Evolutionary conservation across 2,888 invertebrate genomes (phyloP), one percentile per base, ranked within the genome.

Genomic region (Philereme transversata): DNA sequence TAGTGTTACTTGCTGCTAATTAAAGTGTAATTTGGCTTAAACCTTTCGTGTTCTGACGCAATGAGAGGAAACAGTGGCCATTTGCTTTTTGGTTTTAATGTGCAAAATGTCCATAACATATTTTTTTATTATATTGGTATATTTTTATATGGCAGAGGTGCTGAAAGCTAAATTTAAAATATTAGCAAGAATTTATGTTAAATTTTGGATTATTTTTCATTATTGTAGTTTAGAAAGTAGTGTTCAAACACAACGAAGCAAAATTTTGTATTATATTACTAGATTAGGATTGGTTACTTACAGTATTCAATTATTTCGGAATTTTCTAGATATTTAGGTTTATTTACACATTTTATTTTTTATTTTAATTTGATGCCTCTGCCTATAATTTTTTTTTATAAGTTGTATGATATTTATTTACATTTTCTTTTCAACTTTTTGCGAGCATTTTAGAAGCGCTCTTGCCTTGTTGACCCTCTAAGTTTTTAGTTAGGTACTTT

Each of bases 241-340:
- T 83, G 81, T 85, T 86, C 82, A 81, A 84, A 84, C 80, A 85
- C 87, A 89, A 90, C 87, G 86, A 89, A 79, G 79, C 79, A 72
- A 69, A 77, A 73, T 40, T 40, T 40, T 40, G 40, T 40, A 40
- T 38, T 38, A 3, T 38, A 38, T 3, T 38, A 38, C 76, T 80
- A 76, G 83, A 80, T 53, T 84, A 85, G 79, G 81, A 77, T 84
- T 75, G 81, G 79, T 82, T 83, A 77, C 85, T 60, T 78, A 75
- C 86, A 87, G 85, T 86, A 87, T 88, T 83, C 74, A 63, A 67
- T 77, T 72, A 63, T 69, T 76, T 76, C 67, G 76, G 76, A 71
- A 67, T 71, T 76, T 77, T 75, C 72, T 56, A 36, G 38, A 73
- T 81, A 82, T 75, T 72, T 79, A 79, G 77, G 68, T 54, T 43